Base-by-base conservation (phyloP, 2,888 invertebrate genomes). In the Drosophila gaucha region DNA sequence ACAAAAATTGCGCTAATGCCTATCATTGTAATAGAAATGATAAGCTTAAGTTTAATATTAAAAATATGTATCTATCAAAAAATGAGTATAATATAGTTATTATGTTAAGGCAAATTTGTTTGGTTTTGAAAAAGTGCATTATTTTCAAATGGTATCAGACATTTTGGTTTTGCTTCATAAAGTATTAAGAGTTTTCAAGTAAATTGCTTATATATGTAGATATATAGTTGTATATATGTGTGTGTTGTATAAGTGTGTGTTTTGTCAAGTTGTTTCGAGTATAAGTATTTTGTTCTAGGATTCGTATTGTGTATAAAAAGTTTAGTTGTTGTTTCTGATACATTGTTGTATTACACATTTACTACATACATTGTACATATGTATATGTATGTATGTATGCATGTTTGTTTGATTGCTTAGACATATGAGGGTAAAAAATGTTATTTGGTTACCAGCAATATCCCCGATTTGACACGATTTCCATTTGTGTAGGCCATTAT, bases 131-230 rank as follows among this genome's bases (percentile, higher is more conserved):
- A 89, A 88, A 86, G 88, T 90, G 90, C 91, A 90, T 80, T 68
- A 59, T 69, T 73, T 74, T 73, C 64, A 93, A 93, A 93, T 93
- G 93, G 93, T 93, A 91, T 94, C 94, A 94, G 94, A 94, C 94
- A 94, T 94, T 90, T 78, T 78, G 74, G 80, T 69, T 85, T 78
- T 79, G 71, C 69, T 54, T 69, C 28, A 55, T 78, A 70, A 80
- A 80, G 77, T 78, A 78, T 54, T 79, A 59, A 51, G 55, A 66
- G 54, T 75, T 70, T 26, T 39, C 44, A 41, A 39, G 39, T 47
- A 35, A 56, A 67, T 62, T 68, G 52, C 59, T 66, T 46, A 55
- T 60, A 49, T 28, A n/a, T 10, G 49, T 59, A 47, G 63, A 65
- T 65, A 60, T 62, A 33, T 63, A 30, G 52, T 24, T 52, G 24